These are phyloP conservation scores for Dasypus novemcinctus DNA, from an alignment of 2,113 vertebrate genomes.

Conservation along the genomic window DNA sequence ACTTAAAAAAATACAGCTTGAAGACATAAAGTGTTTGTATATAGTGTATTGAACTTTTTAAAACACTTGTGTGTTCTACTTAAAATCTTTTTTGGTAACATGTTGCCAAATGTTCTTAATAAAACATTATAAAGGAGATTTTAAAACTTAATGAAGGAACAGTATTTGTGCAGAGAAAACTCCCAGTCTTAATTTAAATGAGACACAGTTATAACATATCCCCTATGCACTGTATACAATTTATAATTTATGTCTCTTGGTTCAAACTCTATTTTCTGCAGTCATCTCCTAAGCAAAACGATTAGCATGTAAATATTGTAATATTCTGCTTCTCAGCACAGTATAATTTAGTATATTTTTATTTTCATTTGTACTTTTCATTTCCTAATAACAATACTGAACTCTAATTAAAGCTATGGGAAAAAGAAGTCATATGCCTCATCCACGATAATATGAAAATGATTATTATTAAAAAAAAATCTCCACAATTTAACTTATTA, in stretches of 20 bases:
- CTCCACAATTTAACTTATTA: conserved; percentile 79
- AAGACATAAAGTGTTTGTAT: conserved; percentile 25
- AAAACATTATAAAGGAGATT: conserved; percentile 87
- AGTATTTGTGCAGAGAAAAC: conserved; percentile 85
- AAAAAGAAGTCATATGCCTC: conserved; percentile 75
- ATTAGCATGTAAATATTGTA: conserved; percentile 88
- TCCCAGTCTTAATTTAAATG: conserved; percentile 92
- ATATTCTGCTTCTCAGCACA: conserved; percentile 78
- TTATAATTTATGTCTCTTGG: conserved; percentile 94
- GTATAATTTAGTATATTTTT: conserved; percentile 73
- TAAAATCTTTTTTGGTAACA: conserved; percentile 77
- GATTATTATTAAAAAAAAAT: conserved; percentile 75
- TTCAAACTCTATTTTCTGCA: conserved; percentile 93
- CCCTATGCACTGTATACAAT: conserved; percentile 93
- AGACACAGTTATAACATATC: conserved; percentile 87
- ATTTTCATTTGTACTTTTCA: conserved; percentile 76
- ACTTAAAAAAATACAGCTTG: conserved; percentile 57
- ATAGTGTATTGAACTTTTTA: conserved; percentile 1
- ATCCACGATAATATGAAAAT: conserved; percentile 79
- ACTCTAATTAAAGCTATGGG: conserved; percentile 79
- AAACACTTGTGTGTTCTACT: conserved; percentile 32
- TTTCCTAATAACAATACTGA: conserved; percentile 78
- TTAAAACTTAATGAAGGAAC: conserved; percentile 91
- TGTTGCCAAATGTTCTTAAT: conserved; percentile 86
- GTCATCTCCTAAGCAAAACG: conserved; percentile 93